Percentiles rank a stretch among this genome's conserved stretches.
phyloP scores from a whole-genome alignment of 1,140 invertebrate genomes.

The Drosophila melanogaster region Release_6_plus_ISO1_MT NT_037436.4:10365501-10366000 shows the following conservation, averaged over 20 bases:
- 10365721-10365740: too few relatives aligned
- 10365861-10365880: too few relatives aligned
- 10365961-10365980: slow-evolving; percentile 33
- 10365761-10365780: too few relatives aligned
- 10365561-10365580: background rate
- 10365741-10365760: too few relatives aligned
- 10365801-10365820: background rate
- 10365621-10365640: background rate
- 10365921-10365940: slow-evolving; percentile 7
- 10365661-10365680: too few relatives aligned
- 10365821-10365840: too few relatives aligned
- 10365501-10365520: background rate
- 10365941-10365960: slow-evolving; percentile 17
- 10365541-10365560: background rate
- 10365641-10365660: too few relatives aligned
- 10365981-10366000: slow-evolving; percentile 12
- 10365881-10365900: background rate
- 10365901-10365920: background rate
- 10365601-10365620: background rate
- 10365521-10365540: background rate
- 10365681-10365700: too few relatives aligned
- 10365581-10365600: background rate
- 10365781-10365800: background rate
- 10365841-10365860: background rate
- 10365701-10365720: too few relatives aligned